phyloP scores from a whole-genome alignment of 2,113 vertebrate genomes.

The Merops nubicus region DNA sequence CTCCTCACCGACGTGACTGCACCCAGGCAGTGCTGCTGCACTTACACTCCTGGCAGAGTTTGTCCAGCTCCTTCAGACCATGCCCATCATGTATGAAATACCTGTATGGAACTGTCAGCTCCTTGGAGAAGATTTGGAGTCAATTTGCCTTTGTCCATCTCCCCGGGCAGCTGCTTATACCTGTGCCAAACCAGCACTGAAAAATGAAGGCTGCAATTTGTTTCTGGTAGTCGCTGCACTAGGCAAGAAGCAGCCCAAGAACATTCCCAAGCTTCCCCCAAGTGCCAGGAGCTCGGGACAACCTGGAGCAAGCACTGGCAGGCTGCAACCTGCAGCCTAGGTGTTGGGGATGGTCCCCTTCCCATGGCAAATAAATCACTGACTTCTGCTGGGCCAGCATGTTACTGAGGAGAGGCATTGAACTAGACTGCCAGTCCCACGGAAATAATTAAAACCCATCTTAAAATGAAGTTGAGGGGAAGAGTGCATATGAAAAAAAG shows the following conservation, averaged over 20 bases:
- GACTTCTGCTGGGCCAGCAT: background rate
- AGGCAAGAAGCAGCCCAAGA: background rate
- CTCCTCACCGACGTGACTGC: background rate
- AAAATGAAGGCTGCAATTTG: fast-evolving
- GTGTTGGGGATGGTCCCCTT: background rate
- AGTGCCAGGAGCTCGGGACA: background rate
- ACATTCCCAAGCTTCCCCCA: background rate
- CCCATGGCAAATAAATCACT: background rate
- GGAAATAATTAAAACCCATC: background rate
- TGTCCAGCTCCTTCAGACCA: background rate
- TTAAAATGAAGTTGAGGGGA: background rate
- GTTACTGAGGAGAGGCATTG: background rate
- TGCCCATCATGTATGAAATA: fast-evolving
- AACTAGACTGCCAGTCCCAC: background rate
- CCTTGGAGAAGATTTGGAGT: background rate
- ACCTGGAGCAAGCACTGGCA: fast-evolving
- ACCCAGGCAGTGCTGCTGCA: fast-evolving
- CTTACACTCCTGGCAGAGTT: too few relatives aligned
- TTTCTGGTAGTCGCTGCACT: background rate
- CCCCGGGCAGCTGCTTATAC: background rate
- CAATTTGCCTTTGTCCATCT: background rate
- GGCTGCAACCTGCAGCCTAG: background rate
- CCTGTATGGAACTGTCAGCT: fast-evolving
- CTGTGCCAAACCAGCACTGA: background rate
- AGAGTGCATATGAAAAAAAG: background rate